Conservation (phyloP, 2,797 vertebrate genomes). For the Galago senegalensis region DNA sequence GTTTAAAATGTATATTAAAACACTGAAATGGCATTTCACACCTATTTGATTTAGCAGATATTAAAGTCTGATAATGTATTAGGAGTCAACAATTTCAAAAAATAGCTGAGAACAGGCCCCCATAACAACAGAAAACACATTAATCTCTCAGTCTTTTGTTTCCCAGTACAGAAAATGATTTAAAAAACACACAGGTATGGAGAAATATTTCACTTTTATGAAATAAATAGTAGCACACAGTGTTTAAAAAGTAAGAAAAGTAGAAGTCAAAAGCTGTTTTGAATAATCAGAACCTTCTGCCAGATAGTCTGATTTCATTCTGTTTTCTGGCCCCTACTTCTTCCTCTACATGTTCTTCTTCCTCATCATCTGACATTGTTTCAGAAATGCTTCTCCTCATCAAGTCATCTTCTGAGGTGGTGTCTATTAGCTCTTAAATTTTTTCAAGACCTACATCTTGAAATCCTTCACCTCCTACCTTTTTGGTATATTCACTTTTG, state of each 20-base stretch:
- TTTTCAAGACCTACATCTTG: neutral
- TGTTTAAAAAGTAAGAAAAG: neutral
- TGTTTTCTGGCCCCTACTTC: neutral
- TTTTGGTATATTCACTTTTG: neutral
- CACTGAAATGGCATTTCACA: neutral
- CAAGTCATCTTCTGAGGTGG: neutral
- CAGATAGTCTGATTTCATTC: neutral
- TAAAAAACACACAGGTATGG: neutral
- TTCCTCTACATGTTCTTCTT: neutral
- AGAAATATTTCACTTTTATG: neutral
- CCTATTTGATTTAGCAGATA: neutral
- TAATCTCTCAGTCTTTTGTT: neutral
- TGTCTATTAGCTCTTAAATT: neutral
- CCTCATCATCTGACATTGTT: neutral
- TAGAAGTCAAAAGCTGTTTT: no score
- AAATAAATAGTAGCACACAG: neutral
- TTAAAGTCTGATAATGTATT: neutral
- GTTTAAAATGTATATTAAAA: conserved; percentile 29
- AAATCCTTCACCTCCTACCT: neutral
- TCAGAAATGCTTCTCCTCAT: neutral
- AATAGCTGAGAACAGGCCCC: no score
- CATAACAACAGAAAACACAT: no score
- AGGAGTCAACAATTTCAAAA: neutral
- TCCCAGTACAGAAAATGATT: neutral
- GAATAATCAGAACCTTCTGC: no score